Conservation (phyloP, 2,888 invertebrate genomes). For the Lacanobia wlatinum region DNA sequence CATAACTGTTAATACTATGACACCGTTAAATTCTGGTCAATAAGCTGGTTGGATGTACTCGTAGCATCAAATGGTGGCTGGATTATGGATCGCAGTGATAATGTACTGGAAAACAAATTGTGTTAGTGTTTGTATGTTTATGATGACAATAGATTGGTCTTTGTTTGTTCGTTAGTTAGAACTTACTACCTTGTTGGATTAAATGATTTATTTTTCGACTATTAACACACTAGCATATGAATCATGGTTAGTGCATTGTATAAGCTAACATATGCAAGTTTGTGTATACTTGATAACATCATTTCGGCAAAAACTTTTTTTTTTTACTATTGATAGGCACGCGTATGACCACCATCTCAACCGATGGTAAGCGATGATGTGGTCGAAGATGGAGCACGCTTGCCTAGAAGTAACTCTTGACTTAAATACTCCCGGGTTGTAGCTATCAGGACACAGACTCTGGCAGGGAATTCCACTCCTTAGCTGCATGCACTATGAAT, state of each 20-base stretch:
- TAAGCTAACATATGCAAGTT: not conserved
- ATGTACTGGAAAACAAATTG: conserved; percentile 34
- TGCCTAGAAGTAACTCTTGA: too few relatives aligned
- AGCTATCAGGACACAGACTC: too few relatives aligned
- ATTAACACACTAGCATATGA: not conserved
- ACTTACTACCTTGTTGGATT: not conserved
- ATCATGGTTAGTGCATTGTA: not conserved
- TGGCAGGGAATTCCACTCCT: too few relatives aligned
- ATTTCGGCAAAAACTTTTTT: too few relatives aligned
- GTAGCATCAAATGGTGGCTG: conserved; percentile 34
- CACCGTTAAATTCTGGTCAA: conserved; percentile 52
- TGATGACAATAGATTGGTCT: conserved; percentile 24
- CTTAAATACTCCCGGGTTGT: too few relatives aligned
- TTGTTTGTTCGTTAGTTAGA: conserved; percentile 28
- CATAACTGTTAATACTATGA: conserved; percentile 36
- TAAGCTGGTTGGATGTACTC: conserved; percentile 42
- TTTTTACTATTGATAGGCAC: too few relatives aligned
- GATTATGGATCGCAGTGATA: conserved; percentile 41
- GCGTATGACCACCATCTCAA: too few relatives aligned
- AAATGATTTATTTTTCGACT: conserved; percentile 19
- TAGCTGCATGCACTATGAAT: too few relatives aligned
- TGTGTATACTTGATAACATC: not conserved
- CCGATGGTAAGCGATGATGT: too few relatives aligned
- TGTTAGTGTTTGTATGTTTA: conserved; percentile 13
- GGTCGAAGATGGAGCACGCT: too few relatives aligned